These are phyloP conservation scores for Ophthalmolycus amberensis DNA, from an alignment of 2,113 vertebrate genomes.

Conservation along the genomic window DNA sequence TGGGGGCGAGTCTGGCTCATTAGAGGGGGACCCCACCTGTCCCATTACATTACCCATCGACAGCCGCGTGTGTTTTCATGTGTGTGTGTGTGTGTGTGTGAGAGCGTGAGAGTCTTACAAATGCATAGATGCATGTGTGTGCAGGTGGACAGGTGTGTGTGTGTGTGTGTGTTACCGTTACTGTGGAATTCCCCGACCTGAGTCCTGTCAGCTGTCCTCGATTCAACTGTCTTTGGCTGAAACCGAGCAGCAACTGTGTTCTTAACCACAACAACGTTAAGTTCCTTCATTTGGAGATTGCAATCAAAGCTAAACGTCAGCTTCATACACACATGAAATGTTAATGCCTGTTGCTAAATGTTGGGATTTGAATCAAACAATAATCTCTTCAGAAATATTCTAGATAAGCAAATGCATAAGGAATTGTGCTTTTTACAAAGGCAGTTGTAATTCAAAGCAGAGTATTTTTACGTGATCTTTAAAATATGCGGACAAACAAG, in stretches of 20 bases:
- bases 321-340: background rate
- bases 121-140: background rate
- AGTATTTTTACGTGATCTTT: background rate
- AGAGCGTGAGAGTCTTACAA: background rate
- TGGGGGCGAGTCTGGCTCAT: conserved; percentile 24
- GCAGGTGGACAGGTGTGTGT: conserved; percentile 23
- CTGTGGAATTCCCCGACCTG: conserved; percentile 58
- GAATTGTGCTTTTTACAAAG: background rate
- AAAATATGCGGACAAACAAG: background rate
- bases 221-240: conserved; percentile 21
- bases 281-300: background rate
- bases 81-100: background rate
- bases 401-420: background rate
- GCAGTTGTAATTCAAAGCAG: background rate
- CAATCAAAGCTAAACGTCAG: background rate
- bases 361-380: background rate
- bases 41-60: conserved; percentile 26
- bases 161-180: conserved; percentile 25
- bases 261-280: background rate
- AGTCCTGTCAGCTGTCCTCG: conserved; percentile 43
- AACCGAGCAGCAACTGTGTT: conserved; percentile 21
- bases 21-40: conserved; percentile 25
- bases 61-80: background rate
- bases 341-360: background rate
- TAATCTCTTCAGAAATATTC: background rate